Conservation (phyloP, 2,888 invertebrate genomes). For the Malacosoma neustria region DNA sequence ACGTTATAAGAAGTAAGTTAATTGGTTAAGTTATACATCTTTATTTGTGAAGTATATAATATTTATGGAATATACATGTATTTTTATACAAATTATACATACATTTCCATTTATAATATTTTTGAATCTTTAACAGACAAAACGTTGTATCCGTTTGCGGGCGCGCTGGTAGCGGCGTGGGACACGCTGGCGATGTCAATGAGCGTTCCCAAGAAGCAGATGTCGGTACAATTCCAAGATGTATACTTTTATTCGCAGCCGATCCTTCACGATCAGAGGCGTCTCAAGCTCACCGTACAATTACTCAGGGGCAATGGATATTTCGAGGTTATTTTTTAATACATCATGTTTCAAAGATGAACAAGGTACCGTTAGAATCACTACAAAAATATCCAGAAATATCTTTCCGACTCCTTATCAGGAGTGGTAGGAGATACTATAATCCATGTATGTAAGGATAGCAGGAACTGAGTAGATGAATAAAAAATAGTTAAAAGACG, state of each 20-base stretch:
- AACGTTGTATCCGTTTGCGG: constrained; percentile 84
- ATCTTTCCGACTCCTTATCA: too few species aligned
- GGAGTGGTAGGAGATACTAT: too few species aligned
- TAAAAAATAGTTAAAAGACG: too few species aligned
- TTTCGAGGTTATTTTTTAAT: constrained; percentile 65
- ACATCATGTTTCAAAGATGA: too few species aligned
- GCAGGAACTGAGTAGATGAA: too few species aligned
- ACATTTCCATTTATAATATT: too few species aligned
- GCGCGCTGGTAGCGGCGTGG: constrained; percentile 81
- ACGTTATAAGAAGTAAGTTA: constrained; percentile 31
- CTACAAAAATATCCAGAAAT: too few species aligned
- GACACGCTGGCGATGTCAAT: constrained; percentile 77
- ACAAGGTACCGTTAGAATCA: too few species aligned
- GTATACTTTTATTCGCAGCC: constrained; percentile 78
- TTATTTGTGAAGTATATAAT: neutral
- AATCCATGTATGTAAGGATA: too few species aligned
- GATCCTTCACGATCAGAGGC: constrained; percentile 64
- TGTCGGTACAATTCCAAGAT: constrained; percentile 80
- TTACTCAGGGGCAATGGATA: constrained; percentile 76
- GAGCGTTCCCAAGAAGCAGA: constrained; percentile 70
- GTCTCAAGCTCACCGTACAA: constrained; percentile 66
- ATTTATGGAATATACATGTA: neutral
- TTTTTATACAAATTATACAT: neutral
- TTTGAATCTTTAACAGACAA: constrained; percentile 52
- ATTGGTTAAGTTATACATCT: neutral